These are phyloP conservation scores for Virgularia gustaviana DNA, from an alignment of 92 coral and sea anemone species.

Conservation along the genomic window DNA sequence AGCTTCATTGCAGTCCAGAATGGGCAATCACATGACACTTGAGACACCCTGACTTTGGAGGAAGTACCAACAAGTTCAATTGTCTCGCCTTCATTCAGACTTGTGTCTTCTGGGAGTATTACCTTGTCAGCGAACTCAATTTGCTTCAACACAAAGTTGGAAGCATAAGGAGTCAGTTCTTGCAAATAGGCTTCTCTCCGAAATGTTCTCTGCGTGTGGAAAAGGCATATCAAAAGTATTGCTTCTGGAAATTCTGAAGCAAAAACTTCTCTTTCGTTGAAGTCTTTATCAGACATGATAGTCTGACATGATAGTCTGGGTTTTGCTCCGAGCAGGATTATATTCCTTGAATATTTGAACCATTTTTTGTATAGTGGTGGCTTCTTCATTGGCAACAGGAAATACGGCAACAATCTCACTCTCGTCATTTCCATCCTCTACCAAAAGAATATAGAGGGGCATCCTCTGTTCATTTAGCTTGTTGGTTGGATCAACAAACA, in stretches of 20 bases:
- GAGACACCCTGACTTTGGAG: neutral
- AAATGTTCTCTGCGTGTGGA: neutral
- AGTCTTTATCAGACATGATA: constrained; percentile 11
- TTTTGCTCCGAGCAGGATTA: constrained; percentile 1
- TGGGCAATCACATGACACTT: neutral
- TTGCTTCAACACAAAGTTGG: neutral
- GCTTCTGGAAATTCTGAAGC: neutral
- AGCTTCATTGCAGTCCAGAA: neutral
- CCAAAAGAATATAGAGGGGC: neutral
- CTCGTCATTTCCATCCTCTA: neutral
- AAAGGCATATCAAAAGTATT: neutral
- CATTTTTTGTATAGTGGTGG: constrained; percentile 1
- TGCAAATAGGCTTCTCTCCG: neutral
- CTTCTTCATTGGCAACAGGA: constrained; percentile 3
- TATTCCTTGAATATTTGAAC: constrained; percentile 1
- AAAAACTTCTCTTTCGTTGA: constrained; percentile 3
- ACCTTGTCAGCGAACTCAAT: neutral
- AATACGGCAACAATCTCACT: neutral
- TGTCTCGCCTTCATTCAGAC: neutral
- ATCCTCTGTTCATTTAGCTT: neutral
- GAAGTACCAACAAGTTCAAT: neutral
- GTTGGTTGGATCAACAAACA: neutral
- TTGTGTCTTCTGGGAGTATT: neutral
- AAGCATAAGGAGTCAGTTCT: neutral
- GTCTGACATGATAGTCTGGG: constrained; percentile 4